These are phyloP conservation scores for Rugalucina vietnamica DNA, from an alignment of 2,888 invertebrate species.

Conservation along the genomic window DNA sequence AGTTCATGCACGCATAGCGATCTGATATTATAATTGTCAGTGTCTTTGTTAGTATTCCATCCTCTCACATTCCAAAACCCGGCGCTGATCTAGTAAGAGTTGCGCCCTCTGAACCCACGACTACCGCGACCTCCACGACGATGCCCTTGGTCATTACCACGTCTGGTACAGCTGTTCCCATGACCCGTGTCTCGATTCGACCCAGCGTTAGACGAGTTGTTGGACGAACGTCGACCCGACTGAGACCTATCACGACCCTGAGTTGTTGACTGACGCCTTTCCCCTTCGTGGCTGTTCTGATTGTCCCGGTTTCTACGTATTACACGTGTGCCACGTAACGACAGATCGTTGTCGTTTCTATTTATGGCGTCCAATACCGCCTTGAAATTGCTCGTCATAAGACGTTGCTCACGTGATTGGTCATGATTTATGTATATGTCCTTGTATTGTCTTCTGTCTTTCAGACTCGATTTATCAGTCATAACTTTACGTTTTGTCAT, in stretches of 20 bases:
- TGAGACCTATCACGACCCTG: neutral
- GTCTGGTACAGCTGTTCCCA: neutral
- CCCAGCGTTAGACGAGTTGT: neutral
- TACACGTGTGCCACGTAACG: neutral
- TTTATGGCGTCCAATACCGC: neutral
- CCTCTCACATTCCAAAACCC: slow-evolving; percentile 10
- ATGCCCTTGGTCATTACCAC: neutral
- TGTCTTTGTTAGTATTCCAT: neutral
- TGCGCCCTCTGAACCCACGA: neutral
- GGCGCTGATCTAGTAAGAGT: neutral
- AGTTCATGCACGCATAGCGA: neutral
- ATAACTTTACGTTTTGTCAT: slow-evolving; percentile 7
- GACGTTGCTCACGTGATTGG: slow-evolving; percentile 11
- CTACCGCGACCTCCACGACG: neutral
- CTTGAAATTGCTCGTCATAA: neutral
- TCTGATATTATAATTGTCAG: neutral
- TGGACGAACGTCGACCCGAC: neutral
- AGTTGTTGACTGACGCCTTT: neutral
- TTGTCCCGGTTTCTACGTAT: neutral
- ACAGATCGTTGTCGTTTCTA: neutral
- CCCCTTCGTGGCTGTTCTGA: neutral
- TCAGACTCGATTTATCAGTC: slow-evolving; percentile 2
- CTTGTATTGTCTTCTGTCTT: neutral
- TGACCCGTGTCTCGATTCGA: neutral
- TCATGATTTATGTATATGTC: slow-evolving; percentile 21